Conservation (phyloP, 2,888 invertebrate genomes). For the Pocota personata region DNA sequence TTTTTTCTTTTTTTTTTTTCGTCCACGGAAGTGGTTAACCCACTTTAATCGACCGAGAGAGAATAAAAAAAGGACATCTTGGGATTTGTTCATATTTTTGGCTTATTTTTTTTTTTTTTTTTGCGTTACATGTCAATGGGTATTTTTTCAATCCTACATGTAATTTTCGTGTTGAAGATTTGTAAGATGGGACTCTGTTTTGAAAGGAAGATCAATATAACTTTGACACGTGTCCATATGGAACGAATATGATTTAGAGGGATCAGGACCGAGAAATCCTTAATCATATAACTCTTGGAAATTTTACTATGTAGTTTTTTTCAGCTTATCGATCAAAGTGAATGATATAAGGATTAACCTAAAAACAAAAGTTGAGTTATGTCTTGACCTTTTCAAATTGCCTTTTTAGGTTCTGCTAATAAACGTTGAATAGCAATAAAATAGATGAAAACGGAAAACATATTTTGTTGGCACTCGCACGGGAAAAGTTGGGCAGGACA, state of each 20-base stretch:
- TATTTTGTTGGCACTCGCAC: too few relatives aligned
- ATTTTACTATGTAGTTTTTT: background rate
- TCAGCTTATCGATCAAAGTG: background rate
- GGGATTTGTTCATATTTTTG: constrained; percentile 13
- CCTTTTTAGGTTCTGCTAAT: background rate
- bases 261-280: constrained; percentile 1
- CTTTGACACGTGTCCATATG: constrained; percentile 1
- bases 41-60: constrained; percentile 24
- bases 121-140: constrained; percentile 8
- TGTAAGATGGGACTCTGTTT: background rate
- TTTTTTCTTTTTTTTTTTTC: background rate
- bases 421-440: background rate
- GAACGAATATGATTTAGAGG: background rate
- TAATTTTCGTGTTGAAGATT: background rate
- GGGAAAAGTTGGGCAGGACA: too few relatives aligned
- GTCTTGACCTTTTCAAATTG: background rate
- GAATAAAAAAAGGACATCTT: constrained; percentile 3
- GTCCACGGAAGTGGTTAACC: constrained; percentile 13
- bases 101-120: background rate
- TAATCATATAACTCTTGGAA: background rate
- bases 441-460: background rate
- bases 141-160: background rate
- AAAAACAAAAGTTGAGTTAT: background rate
- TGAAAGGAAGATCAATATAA: background rate
- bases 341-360: background rate